phyloP scores from a whole-genome alignment of 1,140 invertebrate genomes.

The Luehdorfia chinensis region DNA sequence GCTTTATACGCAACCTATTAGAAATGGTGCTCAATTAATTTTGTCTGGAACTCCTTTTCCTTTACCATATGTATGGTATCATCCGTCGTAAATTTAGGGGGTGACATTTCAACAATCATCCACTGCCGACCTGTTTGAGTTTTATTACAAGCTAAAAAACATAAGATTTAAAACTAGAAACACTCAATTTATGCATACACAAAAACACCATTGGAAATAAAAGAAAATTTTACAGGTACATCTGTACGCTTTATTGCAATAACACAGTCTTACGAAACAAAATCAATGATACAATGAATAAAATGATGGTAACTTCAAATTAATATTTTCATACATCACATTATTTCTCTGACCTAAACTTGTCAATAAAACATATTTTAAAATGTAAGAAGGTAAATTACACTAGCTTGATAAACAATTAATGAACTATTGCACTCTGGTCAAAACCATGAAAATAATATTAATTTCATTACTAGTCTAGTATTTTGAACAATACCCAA shows the following conservation, averaged over 20 bases:
- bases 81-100: no score
- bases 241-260: constrained; percentile 72
- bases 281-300: constrained; percentile 58
- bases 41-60: no score
- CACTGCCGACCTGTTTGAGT: no score
- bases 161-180: no score
- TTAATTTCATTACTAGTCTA: constrained; percentile 13
- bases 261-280: constrained; percentile 72
- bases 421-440: constrained; percentile 26
- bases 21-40: no score
- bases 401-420: constrained; percentile 12
- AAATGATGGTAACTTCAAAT: constrained; percentile 68
- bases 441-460: constrained; percentile 11
- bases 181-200: no score
- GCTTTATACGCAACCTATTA: no score
- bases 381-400: constrained; percentile 10
- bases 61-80: no score
- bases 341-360: constrained; percentile 53
- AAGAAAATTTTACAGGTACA: constrained; percentile 29
- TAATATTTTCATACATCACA: constrained; percentile 41
- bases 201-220: no score
- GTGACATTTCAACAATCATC: no score
- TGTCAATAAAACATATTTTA: constrained; percentile 23
- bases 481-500: constrained; percentile 8
- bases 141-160: no score